These are phyloP conservation scores for Goniozus legneri DNA, from an alignment of 1,140 invertebrate genomes.

Conservation along the genomic window DNA sequence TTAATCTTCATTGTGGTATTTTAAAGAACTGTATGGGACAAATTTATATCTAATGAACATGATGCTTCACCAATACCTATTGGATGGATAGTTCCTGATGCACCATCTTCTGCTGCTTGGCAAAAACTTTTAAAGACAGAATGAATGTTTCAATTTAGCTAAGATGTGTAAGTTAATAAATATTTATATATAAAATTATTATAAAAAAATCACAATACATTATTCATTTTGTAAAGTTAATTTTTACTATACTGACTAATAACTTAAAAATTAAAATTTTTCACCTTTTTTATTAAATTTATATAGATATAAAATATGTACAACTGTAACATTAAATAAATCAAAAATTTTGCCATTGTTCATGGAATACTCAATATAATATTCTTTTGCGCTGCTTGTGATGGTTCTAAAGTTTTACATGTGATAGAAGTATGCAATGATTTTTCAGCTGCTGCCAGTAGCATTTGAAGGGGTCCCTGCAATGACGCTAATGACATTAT, in stretches of 20 bases:
- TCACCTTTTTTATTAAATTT: conserved; percentile 16
- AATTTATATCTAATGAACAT: conserved; percentile 40
- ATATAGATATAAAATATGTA: conserved; percentile 25
- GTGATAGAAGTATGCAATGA: too few relatives aligned
- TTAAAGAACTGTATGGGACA: conserved; percentile 59
- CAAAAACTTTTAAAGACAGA: conserved; percentile 42
- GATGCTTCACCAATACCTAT: conserved; percentile 53
- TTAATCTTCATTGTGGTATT: too few relatives aligned
- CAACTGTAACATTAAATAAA: conserved; percentile 9
- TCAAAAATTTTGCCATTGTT: conserved; percentile 11
- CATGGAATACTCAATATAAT: conserved; percentile 59
- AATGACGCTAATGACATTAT: conserved; percentile 60
- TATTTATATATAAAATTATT: conserved; percentile 4
- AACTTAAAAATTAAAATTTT: too few relatives aligned
- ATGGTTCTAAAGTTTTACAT: conserved; percentile 57
- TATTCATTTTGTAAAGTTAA: too few relatives aligned
- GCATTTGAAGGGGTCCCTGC: conserved; percentile 67
- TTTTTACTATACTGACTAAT: too few relatives aligned
- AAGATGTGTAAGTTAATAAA: conserved; percentile 2
- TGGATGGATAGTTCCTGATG: conserved; percentile 57
- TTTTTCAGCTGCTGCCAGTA: conserved; percentile 61
- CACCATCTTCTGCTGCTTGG: conserved; percentile 46
- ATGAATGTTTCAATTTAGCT: conserved; percentile 13
- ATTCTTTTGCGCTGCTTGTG: conserved; percentile 59
- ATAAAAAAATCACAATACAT: conserved; percentile 5